A percentile compares a stretch with the other conserved stretches of the same genome.
These are phyloP conservation scores for Papilio glaucus DNA, from an alignment of 1,140 invertebrate genomes.

Conservation along the genomic window DNA sequence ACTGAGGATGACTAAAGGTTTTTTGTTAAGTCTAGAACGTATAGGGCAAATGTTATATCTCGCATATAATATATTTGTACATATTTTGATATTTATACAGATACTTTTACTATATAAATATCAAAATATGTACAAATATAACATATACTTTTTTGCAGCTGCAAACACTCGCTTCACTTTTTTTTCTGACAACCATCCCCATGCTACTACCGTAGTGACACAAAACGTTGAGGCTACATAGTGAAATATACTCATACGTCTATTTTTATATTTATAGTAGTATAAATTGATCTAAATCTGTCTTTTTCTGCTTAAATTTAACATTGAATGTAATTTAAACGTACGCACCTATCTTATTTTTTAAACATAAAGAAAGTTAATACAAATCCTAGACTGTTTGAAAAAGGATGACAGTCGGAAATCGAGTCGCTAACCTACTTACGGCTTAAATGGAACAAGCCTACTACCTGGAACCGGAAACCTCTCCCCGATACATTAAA, in stretches of 20 bases:
- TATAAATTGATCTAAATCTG: no score
- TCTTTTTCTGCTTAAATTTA: no score
- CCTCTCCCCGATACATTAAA: constrained; percentile 6
- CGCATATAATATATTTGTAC: not conserved
- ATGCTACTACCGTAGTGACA: no score
- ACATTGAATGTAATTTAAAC: not conserved
- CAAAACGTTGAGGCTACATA: no score
- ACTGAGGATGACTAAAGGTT: constrained; percentile 9
- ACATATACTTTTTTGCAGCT: no score
- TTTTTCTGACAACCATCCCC: no score
- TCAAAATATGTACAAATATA: no score
- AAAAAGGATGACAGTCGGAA: constrained; percentile 29
- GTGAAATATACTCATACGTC: no score
- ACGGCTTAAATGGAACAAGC: constrained; percentile 3
- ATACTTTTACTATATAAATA: no score
- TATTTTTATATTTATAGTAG: no score
- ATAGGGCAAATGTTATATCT: constrained; percentile 8
- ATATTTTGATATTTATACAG: no score
- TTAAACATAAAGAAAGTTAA: not conserved
- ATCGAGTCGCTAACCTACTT: constrained; percentile 31
- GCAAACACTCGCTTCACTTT: no score
- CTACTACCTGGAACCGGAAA: constrained; percentile 2
- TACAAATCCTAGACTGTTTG: not conserved
- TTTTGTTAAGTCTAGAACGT: constrained; percentile 28
- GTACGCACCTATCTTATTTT: not conserved